These are phyloP conservation scores for Microcebus jonahi DNA, from an alignment of 2,113 vertebrate species.

Conservation along the genomic window DNA sequence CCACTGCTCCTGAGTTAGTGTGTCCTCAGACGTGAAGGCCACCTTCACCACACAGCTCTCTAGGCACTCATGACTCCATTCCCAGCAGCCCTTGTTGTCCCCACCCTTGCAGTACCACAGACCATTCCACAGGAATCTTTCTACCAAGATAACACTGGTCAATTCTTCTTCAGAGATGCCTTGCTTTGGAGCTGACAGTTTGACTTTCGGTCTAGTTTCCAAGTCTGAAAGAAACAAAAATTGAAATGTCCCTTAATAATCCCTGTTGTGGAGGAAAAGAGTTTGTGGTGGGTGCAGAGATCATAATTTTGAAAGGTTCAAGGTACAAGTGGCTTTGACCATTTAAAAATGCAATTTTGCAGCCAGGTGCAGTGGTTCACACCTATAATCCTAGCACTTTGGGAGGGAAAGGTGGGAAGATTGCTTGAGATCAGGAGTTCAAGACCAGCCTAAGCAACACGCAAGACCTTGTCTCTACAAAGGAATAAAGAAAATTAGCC, in stretches of 20 bases:
- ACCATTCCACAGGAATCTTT: neutral
- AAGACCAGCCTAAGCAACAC: no score
- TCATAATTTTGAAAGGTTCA: neutral
- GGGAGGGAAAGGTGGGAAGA: no score
- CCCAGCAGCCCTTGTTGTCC: neutral
- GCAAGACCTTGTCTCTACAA: no score
- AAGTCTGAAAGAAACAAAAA: slow-evolving; percentile 45
- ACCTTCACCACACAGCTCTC: rapidly evolving
- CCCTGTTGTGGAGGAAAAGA: neutral
- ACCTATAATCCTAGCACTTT: no score
- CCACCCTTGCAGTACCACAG: neutral
- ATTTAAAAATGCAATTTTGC: neutral
- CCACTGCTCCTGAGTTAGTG: neutral
- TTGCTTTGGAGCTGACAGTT: neutral
- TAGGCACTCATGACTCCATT: no score
- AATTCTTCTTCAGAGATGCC: neutral
- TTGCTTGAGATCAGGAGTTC: no score
- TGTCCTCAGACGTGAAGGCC: neutral
- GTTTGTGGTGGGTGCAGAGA: neutral
- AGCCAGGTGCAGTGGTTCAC: neutral
- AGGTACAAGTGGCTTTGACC: neutral
- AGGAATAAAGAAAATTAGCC: no score
- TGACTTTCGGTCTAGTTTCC: slow-evolving; percentile 1
- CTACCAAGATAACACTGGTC: neutral
- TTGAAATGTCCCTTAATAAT: neutral